Evolutionary conservation across 2,888 invertebrate genomes (phyloP), one percentile per base, ranked within the genome.

Genomic region (Epirrhoe tristata): DNA sequence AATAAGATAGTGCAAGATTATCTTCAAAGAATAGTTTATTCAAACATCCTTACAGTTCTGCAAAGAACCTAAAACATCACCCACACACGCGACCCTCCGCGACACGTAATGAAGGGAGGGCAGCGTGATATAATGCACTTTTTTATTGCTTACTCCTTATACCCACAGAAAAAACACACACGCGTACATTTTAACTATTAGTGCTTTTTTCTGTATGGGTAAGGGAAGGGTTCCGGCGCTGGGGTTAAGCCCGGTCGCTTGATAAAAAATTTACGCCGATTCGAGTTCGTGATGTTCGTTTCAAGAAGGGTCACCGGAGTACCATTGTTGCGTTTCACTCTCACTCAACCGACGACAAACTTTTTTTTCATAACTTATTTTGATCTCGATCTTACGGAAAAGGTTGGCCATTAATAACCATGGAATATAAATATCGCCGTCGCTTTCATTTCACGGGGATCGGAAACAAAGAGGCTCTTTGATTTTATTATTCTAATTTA

Each of bases 71-170:
- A 78, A 77, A 82, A 84, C 85, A 80, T 80, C 75, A 79, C 81
- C 82, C 87, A 84, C 87, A 83, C 77, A 77, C 73, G 68, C 66
- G 75, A 81, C 85, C 91, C 92, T 92, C 86, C 84, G 81, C 84
- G 85, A 84, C 89, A 85, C 82, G 83, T 90, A 90, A 91, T 89
- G 89, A 90, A 87, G 89, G 91, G 91, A 89, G 91, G 90, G 88
- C 83, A 86, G 83, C 78, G 86, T 91, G 92, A 92, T 93, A 93
- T 93, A 93, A 92, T 93, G 93, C 92, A 91, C 87, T 93, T 93
- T 93, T 93, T 93, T 93, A 92, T 92, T 91, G 90, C 92, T 85
- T 83, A 83, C 90, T 93, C 87, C 89, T 90, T 87, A 87, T 89
- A 91, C 91, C 90, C 92, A 91, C 90, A 90, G 88, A 91, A 91